Evolutionary conservation across 37 sponge, comb jelly and placozoan species (phyloP).

Genomic region (Cladorhizidae sp.): DNA sequence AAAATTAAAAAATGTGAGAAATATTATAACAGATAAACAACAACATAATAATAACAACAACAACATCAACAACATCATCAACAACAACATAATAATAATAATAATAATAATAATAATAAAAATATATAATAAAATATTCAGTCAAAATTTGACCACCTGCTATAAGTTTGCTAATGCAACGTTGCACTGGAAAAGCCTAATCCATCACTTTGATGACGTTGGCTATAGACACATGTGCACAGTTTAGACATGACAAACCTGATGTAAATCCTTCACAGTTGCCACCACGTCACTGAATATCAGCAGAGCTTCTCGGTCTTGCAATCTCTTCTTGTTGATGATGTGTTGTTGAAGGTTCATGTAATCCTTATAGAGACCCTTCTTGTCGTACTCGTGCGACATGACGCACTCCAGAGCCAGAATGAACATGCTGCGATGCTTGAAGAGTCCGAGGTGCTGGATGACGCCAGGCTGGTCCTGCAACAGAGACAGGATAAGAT

Average conservation of each 20-base stretch:
- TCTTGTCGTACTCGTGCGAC: conserved; percentile 45
- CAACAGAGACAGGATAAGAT: conserved; percentile 60
- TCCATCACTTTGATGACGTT: no score
- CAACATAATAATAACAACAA: no score
- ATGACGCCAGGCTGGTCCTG: conserved; percentile 64
- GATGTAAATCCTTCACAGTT: conserved; percentile 56
- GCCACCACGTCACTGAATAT: conserved; percentile 47
- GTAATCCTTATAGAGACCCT: conserved; percentile 39
- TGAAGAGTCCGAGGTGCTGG: conserved; percentile 74
- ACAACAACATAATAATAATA: no score
- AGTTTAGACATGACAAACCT: conserved; percentile 40
- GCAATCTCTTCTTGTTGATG: conserved; percentile 59
- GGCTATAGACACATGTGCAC: no score
- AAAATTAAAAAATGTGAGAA: no score
- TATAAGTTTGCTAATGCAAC: no score
- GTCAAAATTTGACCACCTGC: no score
- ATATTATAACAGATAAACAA: no score
- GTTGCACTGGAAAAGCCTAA: no score
- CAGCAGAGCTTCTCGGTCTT: conserved; percentile 64
- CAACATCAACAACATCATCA: no score
- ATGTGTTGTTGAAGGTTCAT: conserved; percentile 85
- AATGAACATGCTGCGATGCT: conserved; percentile 45
- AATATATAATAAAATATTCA: no score
- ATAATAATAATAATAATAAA: no score
- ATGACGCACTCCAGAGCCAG: conserved; percentile 70